Percentiles rank a stretch among this genome's conserved stretches.
phyloP scores from a whole-genome alignment of 2,113 vertebrate species.

The Nanorana parkeri region DNA sequence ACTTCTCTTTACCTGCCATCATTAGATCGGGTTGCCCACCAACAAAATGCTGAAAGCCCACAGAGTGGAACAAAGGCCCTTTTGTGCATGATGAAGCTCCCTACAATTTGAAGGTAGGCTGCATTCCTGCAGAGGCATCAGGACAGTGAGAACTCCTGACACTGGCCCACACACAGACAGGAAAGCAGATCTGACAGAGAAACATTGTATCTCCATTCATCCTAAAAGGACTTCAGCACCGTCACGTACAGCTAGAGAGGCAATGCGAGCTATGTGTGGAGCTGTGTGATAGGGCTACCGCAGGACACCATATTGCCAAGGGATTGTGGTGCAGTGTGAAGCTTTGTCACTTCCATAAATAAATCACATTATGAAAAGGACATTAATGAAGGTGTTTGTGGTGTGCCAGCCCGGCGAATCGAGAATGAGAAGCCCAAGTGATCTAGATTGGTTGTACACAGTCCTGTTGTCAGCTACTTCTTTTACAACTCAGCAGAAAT shows the following conservation, averaged over 20 bases:
- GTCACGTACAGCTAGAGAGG: constrained; percentile 18
- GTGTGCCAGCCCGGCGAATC: neutral
- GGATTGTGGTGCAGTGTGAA: constrained; percentile 15
- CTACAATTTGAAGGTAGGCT: constrained; percentile 45
- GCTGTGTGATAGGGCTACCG: constrained; percentile 25
- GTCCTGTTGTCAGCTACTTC: constrained; percentile 21
- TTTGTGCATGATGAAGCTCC: constrained; percentile 12
- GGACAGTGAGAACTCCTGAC: constrained; percentile 31
- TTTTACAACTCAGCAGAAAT: constrained; percentile 17
- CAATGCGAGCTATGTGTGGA: constrained; percentile 16
- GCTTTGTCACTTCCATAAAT: constrained; percentile 38
- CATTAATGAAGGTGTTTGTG: constrained; percentile 51
- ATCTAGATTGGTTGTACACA: neutral
- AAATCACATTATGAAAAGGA: constrained; percentile 39
- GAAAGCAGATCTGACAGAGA: constrained; percentile 47
- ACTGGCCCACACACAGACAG: constrained; percentile 51
- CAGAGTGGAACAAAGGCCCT: constrained; percentile 40
- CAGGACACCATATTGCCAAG: constrained; percentile 11
- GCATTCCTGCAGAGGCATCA: constrained; percentile 39
- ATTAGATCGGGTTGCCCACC: constrained; percentile 27
- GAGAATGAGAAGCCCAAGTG: constrained; percentile 4
- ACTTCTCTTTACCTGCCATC: constrained; percentile 22
- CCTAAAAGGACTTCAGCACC: constrained; percentile 8
- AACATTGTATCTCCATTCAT: constrained; percentile 18
- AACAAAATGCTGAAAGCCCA: constrained; percentile 9